These are phyloP conservation scores for Platysternon megacephalum DNA, from an alignment of 2,113 vertebrate species.

Conservation along the genomic window DNA sequence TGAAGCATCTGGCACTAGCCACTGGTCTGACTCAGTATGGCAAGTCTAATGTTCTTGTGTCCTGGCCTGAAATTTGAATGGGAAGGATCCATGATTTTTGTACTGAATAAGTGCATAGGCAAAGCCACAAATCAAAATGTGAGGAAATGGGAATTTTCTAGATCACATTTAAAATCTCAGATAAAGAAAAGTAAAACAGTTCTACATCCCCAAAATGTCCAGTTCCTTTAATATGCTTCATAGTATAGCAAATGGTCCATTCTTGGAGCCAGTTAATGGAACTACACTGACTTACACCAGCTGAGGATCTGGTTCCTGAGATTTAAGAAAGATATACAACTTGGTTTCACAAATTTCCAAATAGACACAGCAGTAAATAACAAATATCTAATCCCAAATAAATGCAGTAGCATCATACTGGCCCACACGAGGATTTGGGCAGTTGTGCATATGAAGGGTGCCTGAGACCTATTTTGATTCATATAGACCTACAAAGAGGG, in stretches of 20 bases:
- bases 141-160: neutral
- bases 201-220: neutral
- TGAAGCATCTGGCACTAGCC: too few relatives aligned
- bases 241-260: neutral
- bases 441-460: neutral
- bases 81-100: neutral
- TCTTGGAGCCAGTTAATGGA: neutral
- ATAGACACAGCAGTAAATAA: slow-evolving; percentile 11
- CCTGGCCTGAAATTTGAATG: neutral
- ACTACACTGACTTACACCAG: neutral
- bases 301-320: neutral
- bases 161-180: neutral
- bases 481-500: neutral
- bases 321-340: neutral
- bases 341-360: slow-evolving; percentile 30
- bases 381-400: neutral
- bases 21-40: too few relatives aligned
- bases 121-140: slow-evolving; percentile 40
- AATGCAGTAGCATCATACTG: neutral
- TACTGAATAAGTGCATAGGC: neutral
- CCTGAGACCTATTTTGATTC: neutral
- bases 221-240: neutral
- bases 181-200: neutral
- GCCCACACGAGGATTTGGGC: neutral
- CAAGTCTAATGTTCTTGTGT: too few relatives aligned